These are phyloP conservation scores for Pteropus rufus DNA, from an alignment of 2,797 vertebrate genomes.

Conservation along the genomic window DNA sequence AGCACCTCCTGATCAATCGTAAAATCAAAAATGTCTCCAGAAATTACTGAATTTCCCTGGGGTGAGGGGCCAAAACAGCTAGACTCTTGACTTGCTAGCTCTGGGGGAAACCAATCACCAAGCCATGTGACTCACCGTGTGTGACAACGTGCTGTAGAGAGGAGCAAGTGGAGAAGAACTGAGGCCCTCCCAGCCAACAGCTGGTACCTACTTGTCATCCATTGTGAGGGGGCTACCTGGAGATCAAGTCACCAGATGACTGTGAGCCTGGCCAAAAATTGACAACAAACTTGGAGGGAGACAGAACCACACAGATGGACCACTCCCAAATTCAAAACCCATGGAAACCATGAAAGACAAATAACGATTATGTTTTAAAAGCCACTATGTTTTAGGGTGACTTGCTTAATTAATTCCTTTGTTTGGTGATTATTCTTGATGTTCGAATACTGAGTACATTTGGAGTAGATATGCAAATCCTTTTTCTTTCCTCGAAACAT, in stretches of 20 bases:
- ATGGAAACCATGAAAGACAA: neutral
- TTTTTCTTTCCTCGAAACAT: neutral
- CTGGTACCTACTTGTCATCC: neutral
- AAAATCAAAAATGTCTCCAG: neutral
- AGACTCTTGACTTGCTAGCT: neutral
- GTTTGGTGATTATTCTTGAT: neutral
- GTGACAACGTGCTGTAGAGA: fast-evolving
- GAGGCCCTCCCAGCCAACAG: neutral
- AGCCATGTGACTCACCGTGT: neutral
- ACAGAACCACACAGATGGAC: fast-evolving
- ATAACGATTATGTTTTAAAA: neutral
- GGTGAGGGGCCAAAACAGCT: neutral
- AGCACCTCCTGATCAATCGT: neutral
- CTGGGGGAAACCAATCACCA: neutral
- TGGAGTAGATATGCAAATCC: neutral
- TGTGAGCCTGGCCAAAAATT: neutral
- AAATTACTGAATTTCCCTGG: neutral
- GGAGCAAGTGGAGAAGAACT: neutral
- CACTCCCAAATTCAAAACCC: neutral
- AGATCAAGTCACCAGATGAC: neutral
- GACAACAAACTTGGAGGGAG: neutral
- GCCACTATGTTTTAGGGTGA: neutral
- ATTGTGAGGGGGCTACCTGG: neutral
- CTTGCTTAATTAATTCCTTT: neutral
- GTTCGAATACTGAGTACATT: neutral